Conservation (phyloP, 2,797 vertebrate genomes). For the Apodemus agrarius region DNA sequence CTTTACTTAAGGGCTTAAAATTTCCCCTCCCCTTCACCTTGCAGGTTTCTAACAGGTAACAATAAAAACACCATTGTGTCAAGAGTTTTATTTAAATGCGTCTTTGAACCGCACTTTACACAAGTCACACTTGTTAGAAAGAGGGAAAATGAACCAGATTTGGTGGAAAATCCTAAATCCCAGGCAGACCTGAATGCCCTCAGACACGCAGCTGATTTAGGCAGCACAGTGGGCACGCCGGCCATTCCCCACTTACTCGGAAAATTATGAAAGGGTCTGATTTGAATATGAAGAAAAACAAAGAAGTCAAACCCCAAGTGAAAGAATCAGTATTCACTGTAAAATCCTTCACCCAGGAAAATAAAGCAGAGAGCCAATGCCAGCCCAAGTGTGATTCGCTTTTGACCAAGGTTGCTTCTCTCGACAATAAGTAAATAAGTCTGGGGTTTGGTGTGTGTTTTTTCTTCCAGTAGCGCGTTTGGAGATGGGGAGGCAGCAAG, state of each 20-base stretch:
- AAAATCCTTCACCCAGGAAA: conserved; percentile 63
- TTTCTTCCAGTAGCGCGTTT: conserved; percentile 24
- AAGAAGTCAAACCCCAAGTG: conserved; percentile 76
- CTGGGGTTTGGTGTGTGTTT: background rate
- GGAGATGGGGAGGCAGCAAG: conserved; percentile 57
- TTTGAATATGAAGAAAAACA: conserved; percentile 78
- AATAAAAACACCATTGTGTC: conserved; percentile 77
- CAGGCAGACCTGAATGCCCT: conserved; percentile 56
- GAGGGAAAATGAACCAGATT: conserved; percentile 39
- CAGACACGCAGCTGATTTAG: conserved; percentile 48
- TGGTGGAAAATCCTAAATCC: conserved; percentile 49
- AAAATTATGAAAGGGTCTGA: conserved; percentile 72
- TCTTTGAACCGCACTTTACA: conserved; percentile 65
- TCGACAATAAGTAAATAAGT: conserved; percentile 59
- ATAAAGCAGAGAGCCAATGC: conserved; percentile 50
- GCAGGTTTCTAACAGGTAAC: conserved; percentile 83
- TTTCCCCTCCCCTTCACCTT: conserved; percentile 70
- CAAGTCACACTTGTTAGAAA: conserved; percentile 71
- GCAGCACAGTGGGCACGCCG: background rate
- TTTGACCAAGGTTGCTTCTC: conserved; percentile 48
- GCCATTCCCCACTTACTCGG: conserved; percentile 60
- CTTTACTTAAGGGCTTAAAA: conserved; percentile 73
- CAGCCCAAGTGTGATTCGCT: conserved; percentile 59
- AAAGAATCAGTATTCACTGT: conserved; percentile 67
- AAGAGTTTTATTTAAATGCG: conserved; percentile 72